Conservation (phyloP, 92 coral and sea anemone genomes). For the Palythoa caribaeorum region DNA sequence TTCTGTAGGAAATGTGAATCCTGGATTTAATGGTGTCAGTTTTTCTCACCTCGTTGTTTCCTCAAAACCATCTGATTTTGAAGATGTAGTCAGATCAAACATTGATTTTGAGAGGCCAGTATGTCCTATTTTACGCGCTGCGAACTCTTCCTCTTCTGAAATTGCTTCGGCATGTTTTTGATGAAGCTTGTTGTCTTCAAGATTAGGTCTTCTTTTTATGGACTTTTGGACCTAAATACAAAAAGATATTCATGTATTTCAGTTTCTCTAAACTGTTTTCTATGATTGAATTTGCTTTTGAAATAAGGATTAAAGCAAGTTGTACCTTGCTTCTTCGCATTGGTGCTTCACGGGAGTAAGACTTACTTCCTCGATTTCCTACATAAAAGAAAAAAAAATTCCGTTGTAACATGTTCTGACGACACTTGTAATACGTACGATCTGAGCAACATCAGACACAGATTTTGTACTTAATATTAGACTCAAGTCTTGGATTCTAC, state of each 20-base stretch:
- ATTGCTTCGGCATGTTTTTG: neutral
- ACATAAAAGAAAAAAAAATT: neutral
- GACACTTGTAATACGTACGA: too few species aligned
- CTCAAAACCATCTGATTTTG: neutral
- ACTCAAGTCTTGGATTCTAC: too few species aligned
- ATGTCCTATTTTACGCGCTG: neutral
- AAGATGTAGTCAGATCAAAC: constrained; percentile 4
- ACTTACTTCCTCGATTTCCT: neutral
- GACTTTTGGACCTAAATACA: constrained; percentile 21
- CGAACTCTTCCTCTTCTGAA: neutral
- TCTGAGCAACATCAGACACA: too few species aligned
- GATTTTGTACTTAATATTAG: too few species aligned
- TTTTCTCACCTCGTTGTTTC: neutral
- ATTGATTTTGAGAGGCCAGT: constrained; percentile 6
- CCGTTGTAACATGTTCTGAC: too few species aligned
- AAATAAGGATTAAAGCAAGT: neutral
- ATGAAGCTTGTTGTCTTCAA: neutral
- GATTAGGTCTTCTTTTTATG: constrained; percentile 13
- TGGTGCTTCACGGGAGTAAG: constrained; percentile 19
- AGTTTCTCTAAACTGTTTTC: neutral
- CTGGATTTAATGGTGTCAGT: neutral
- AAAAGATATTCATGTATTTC: neutral
- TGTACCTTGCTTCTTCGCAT: constrained; percentile 47
- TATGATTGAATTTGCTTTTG: neutral
- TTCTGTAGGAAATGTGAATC: too few species aligned